Conservation (phyloP, 2,113 vertebrate species). For the Heterotilapia buettikoferi region DNA sequence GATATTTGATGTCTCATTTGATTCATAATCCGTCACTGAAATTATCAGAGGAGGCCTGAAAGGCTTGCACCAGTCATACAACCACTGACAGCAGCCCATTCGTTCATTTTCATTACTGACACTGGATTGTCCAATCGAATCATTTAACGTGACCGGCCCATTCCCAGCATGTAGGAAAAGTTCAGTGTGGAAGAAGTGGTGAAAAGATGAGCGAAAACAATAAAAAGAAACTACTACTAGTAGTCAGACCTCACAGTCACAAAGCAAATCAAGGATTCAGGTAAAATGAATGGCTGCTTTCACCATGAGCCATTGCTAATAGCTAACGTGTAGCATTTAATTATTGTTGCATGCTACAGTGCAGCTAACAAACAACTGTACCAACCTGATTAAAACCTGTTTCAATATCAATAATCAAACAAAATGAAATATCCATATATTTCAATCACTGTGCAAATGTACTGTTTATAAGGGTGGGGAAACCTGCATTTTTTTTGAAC, state of each 20-base stretch:
- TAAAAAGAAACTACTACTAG: fast-evolving
- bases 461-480: too few relatives aligned
- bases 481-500: too few relatives aligned
- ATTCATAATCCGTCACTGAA: background rate
- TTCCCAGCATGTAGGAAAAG: background rate
- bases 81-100: background rate
- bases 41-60: background rate
- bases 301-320: fast-evolving
- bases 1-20: background rate
- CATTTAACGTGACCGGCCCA: background rate
- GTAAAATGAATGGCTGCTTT: background rate
- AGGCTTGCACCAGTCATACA: background rate
- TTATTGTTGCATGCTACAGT: too few relatives aligned
- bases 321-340: too few relatives aligned
- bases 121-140: background rate
- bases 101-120: background rate
- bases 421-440: too few relatives aligned
- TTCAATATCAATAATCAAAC: too few relatives aligned
- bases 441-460: too few relatives aligned
- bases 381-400: too few relatives aligned
- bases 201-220: fast-evolving
- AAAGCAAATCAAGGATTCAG: background rate
- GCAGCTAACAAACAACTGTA: too few relatives aligned
- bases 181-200: background rate
- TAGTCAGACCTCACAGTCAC: background rate